These are phyloP conservation scores for Tarsius wallacei DNA, from an alignment of 2,797 vertebrate species.

Conservation along the genomic window DNA sequence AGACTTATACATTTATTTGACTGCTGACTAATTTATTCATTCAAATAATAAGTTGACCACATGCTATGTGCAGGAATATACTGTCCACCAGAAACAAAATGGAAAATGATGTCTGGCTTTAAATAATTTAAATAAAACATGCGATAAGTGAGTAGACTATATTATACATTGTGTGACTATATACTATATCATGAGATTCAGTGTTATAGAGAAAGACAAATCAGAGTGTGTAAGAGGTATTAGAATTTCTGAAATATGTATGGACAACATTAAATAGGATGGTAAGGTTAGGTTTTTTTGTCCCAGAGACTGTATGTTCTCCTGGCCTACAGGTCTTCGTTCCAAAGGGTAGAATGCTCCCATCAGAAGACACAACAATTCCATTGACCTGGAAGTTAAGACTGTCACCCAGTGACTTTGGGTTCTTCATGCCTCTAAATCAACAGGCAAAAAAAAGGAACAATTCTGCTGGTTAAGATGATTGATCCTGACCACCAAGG, in stretches of 20 bases:
- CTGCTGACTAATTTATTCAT: background rate
- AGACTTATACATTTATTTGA: background rate
- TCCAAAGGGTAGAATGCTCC: background rate
- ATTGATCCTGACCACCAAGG: background rate
- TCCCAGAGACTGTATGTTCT: background rate
- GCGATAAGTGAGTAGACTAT: background rate
- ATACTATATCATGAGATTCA: background rate
- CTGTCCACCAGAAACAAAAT: background rate
- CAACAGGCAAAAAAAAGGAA: background rate
- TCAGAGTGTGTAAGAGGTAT: background rate
- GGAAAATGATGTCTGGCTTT: background rate
- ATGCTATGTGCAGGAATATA: background rate
- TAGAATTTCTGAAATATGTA: background rate
- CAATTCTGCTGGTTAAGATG: background rate
- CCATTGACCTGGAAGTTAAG: background rate
- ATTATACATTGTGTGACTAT: background rate
- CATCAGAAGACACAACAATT: background rate
- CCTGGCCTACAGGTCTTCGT: background rate
- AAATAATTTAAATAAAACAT: background rate
- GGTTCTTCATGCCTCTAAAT: background rate
- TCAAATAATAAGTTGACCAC: background rate
- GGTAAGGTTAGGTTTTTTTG: background rate
- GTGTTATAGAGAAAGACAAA: background rate
- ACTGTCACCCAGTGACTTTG: no score
- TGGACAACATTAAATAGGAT: background rate